Evolutionary conservation across 2,888 invertebrate genomes (phyloP).

Genomic region (Margaritifera margaritifera): DNA sequence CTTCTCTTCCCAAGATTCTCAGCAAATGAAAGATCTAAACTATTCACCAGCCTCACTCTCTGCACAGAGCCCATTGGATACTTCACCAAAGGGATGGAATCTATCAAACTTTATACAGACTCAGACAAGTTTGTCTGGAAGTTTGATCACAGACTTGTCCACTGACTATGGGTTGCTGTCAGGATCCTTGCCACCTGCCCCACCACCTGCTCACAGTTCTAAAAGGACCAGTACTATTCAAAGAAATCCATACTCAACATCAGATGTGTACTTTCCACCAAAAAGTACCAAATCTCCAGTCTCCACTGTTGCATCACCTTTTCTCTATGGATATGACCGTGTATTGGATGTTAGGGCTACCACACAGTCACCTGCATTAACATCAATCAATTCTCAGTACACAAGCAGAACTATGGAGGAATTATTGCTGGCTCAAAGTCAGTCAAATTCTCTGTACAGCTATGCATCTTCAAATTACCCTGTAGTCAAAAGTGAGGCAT

Average conservation of each 20-base stretch:
- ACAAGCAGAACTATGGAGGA: slow-evolving; percentile 5
- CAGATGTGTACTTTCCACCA: slow-evolving; percentile 27
- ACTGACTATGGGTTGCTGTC: slow-evolving; percentile 21
- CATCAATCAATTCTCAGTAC: too few relatives aligned
- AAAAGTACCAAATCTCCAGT: slow-evolving; percentile 28
- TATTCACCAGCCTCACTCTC: slow-evolving; percentile 12
- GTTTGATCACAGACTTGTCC: slow-evolving; percentile 27
- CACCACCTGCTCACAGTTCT: slow-evolving; percentile 67
- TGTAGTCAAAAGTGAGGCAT: background rate
- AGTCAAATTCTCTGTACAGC: slow-evolving; percentile 2
- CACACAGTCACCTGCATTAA: too few relatives aligned
- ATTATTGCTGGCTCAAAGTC: slow-evolving; percentile 2
- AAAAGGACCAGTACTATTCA: slow-evolving; percentile 46
- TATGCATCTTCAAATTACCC: slow-evolving; percentile 1
- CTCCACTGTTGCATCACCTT: background rate
- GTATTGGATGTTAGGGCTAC: background rate
- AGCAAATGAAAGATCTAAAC: slow-evolving; percentile 13
- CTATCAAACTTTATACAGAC: slow-evolving; percentile 48
- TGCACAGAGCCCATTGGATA: slow-evolving; percentile 12
- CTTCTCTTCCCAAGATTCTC: slow-evolving; percentile 25
- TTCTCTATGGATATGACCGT: background rate
- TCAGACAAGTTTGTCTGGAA: slow-evolving; percentile 37
- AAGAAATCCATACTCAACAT: slow-evolving; percentile 46
- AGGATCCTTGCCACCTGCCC: slow-evolving; percentile 37
- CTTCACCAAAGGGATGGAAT: slow-evolving; percentile 45